Evolutionary conservation across 1,140 invertebrate genomes (phyloP).

Genomic region (Lordiphosa mommai): DNA sequence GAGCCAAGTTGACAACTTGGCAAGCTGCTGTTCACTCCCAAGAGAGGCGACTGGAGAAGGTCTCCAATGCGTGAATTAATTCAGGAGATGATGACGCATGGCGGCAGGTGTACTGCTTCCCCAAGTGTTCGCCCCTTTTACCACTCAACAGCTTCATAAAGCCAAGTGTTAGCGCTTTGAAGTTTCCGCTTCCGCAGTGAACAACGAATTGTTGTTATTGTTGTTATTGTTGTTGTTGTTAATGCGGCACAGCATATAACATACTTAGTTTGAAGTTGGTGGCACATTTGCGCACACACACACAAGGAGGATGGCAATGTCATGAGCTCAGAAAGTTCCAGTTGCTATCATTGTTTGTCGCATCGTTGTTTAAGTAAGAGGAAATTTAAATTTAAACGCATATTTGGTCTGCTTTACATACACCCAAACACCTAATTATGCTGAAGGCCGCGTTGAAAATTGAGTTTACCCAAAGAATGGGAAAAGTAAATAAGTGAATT

Average conservation of each 20-base stretch:
- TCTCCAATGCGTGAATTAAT: conserved; percentile 62
- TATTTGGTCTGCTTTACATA: too few species aligned
- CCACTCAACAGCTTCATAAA: conserved; percentile 53
- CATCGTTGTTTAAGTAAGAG: conserved; percentile 26
- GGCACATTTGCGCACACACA: conserved; percentile 37
- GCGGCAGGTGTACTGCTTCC: conserved; percentile 6
- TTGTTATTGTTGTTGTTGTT: conserved; percentile 15
- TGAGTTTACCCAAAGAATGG: too few species aligned
- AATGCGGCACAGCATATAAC: conserved; percentile 46
- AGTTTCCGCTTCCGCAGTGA: conserved; percentile 68
- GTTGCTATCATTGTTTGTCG: background rate
- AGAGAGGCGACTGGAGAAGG: conserved; percentile 26
- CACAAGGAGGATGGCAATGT: conserved; percentile 22
- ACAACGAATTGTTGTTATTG: conserved; percentile 40
- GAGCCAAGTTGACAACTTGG: conserved; percentile 68
- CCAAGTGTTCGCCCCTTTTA: background rate
- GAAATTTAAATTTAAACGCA: conserved; percentile 31
- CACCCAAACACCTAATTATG: too few species aligned
- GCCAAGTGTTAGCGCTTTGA: conserved; percentile 69
- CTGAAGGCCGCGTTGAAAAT: too few species aligned
- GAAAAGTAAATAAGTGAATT: too few species aligned
- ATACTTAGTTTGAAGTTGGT: conserved; percentile 71
- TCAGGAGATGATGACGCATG: conserved; percentile 41
- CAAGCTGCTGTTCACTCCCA: conserved; percentile 10
- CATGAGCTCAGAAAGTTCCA: conserved; percentile 28